These are phyloP conservation scores for Paracyclopina nana DNA, from an alignment of 1,140 invertebrate genomes.

Conservation along the genomic window DNA sequence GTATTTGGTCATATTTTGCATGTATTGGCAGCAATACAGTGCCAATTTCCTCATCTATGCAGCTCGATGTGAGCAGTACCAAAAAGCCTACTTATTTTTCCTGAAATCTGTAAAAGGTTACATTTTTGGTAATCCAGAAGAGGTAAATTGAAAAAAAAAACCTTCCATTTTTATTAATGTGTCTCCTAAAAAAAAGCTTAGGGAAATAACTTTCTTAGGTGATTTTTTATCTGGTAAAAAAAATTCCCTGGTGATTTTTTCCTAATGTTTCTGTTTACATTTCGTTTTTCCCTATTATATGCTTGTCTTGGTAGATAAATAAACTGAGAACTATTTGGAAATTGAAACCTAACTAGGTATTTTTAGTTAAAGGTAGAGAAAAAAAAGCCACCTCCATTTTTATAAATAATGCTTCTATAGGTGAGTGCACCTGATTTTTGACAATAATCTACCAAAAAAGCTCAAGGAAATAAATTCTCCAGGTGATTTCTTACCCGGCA, in stretches of 20 bases:
- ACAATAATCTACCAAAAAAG: too few species aligned
- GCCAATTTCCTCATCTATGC: constrained; percentile 1
- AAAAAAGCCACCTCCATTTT: background rate
- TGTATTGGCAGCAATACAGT: background rate
- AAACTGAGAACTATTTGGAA: background rate
- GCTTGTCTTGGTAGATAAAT: background rate
- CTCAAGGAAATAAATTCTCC: background rate
- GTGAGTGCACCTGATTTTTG: background rate
- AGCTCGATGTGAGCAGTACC: background rate
- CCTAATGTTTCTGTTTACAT: background rate
- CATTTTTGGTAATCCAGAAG: too few species aligned
- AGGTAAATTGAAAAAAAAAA: too few species aligned
- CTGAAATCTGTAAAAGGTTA: too few species aligned
- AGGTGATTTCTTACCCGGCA: background rate
- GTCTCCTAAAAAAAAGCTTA: too few species aligned
- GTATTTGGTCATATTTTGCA: background rate
- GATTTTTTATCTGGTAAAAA: background rate
- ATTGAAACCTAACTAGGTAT: background rate
- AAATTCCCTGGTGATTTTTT: background rate
- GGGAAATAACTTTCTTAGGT: background rate
- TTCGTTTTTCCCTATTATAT: background rate
- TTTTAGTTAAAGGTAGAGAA: background rate
- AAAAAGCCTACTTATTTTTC: background rate
- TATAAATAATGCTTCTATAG: too few species aligned
- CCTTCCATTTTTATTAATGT: too few species aligned